Percentiles rank a stretch among this genome's conserved stretches.
Conservation (phyloP, 2,888 invertebrate species). For the Microctonus hyperodae region DNA sequence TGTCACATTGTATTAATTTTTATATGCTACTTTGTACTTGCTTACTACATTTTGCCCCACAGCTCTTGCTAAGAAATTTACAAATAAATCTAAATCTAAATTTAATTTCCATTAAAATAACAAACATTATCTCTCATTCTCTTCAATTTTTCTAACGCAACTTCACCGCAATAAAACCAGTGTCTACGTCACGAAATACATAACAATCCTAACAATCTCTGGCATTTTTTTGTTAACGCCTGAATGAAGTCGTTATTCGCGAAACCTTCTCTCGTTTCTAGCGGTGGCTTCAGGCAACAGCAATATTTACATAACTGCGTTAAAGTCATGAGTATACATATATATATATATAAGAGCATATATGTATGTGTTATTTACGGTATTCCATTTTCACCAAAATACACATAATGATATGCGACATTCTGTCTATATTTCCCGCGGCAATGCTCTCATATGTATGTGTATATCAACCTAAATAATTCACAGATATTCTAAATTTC, state of each 20-base stretch:
- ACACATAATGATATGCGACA: constrained; percentile 40
- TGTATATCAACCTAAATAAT: constrained; percentile 41
- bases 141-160: neutral
- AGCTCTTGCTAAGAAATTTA: too few relatives aligned
- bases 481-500: constrained; percentile 35
- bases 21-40: too few relatives aligned
- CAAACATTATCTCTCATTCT: neutral
- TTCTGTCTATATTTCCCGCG: neutral
- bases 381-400: constrained; percentile 33
- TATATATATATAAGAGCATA: too few relatives aligned
- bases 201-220: neutral
- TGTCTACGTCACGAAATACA: neutral
- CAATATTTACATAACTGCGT: constrained; percentile 43
- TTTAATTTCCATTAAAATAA: neutral
- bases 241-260: neutral
- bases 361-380: too few relatives aligned
- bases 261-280: constrained; percentile 14
- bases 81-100: too few relatives aligned
- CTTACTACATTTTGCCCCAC: too few relatives aligned
- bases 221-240: neutral
- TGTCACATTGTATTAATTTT: too few relatives aligned
- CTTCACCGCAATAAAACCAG: neutral
- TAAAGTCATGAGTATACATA: constrained; percentile 40
- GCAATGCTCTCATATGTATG: constrained; percentile 18
- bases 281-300: constrained; percentile 33